These are phyloP conservation scores for Mallotus villosus DNA, from an alignment of 2,797 vertebrate species.

Conservation along the genomic window DNA sequence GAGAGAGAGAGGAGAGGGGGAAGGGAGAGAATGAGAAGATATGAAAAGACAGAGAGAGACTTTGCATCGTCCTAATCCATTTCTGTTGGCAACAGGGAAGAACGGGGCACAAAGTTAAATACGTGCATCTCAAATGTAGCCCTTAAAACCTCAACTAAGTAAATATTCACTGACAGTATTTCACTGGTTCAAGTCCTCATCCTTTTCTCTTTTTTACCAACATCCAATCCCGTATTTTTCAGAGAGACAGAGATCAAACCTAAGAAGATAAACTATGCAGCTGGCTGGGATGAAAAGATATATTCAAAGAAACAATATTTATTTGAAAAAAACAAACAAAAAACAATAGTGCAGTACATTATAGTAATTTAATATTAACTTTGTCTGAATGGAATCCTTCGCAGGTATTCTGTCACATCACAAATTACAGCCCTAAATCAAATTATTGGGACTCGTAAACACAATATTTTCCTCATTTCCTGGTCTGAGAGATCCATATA, in stretches of 20 bases:
- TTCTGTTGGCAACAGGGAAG: not conserved
- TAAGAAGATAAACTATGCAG: not conserved
- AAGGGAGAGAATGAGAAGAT: not conserved
- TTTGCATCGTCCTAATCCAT: conserved; percentile 1
- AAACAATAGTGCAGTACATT: not conserved
- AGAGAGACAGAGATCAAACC: not conserved
- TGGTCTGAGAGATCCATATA: not conserved
- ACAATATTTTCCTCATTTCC: not conserved
- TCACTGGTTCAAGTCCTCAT: not conserved
- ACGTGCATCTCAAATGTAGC: not conserved
- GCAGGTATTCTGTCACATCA: not conserved
- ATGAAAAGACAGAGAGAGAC: not conserved
- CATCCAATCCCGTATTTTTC: not conserved
- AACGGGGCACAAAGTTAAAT: not conserved
- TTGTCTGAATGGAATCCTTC: not conserved
- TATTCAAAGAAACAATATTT: no score
- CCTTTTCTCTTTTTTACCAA: not conserved
- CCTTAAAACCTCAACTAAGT: not conserved
- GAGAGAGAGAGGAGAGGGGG: not conserved
- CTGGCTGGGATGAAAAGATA: no score
- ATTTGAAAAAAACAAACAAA: no score
- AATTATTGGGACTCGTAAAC: not conserved
- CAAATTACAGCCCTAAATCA: not conserved
- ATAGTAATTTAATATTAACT: not conserved
- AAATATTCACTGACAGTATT: not conserved